Conservation (phyloP, 2,797 vertebrate species). For the Protonibea diacanthus region DNA sequence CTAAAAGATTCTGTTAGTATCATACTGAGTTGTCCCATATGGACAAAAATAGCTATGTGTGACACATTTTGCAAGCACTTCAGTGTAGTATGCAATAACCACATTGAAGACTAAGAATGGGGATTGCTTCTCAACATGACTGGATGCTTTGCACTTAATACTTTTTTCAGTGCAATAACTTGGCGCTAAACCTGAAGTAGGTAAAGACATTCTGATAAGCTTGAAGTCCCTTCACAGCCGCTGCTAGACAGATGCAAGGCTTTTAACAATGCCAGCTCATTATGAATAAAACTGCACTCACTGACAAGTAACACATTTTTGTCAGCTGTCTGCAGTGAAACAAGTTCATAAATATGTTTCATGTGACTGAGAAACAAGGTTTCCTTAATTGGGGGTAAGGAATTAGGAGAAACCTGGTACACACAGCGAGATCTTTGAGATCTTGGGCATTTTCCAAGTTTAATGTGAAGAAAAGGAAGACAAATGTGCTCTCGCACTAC, state of each 20-base stretch:
- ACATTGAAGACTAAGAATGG: constrained; percentile 19
- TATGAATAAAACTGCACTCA: constrained; percentile 20
- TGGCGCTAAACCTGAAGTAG: not conserved
- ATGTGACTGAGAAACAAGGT: not conserved
- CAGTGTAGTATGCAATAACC: constrained; percentile 13
- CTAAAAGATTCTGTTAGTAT: constrained; percentile 17
- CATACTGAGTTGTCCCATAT: constrained; percentile 5
- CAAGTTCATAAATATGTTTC: not conserved
- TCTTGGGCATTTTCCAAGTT: not conserved
- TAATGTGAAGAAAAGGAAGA: not conserved
- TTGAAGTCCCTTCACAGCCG: constrained; percentile 7
- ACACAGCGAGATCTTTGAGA: not conserved
- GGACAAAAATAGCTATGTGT: constrained; percentile 35
- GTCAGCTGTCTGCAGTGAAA: not conserved
- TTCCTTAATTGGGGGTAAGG: no score
- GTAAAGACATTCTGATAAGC: constrained; percentile 7
- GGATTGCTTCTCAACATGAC: constrained; percentile 3
- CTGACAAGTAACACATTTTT: not conserved
- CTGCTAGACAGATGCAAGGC: constrained; percentile 1
- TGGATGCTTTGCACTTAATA: not conserved
- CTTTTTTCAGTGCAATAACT: not conserved
- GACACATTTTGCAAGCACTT: constrained; percentile 34
- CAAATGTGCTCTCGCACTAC: not conserved
- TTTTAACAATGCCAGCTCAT: constrained; percentile 12
- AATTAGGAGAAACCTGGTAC: not conserved